Conservation (phyloP, 1,140 invertebrate species). For the Hyles euphorbiae region DNA sequence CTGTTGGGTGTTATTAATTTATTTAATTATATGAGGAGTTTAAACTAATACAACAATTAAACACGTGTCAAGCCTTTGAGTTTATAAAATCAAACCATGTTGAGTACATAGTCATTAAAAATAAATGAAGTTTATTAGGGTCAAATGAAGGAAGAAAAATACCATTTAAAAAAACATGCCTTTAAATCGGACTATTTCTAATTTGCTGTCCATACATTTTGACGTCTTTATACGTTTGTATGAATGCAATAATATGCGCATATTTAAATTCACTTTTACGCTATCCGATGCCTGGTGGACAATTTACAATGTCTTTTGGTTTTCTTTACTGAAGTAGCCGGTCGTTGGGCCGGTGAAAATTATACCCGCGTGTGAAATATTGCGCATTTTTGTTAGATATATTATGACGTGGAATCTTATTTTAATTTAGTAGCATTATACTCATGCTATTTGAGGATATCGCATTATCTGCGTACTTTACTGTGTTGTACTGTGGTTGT, state of each 20-base stretch:
- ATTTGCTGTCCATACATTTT: slow-evolving; percentile 35
- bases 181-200: not conserved
- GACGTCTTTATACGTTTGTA: slow-evolving; percentile 64
- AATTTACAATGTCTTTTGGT: slow-evolving; percentile 55
- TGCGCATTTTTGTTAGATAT: slow-evolving; percentile 42
- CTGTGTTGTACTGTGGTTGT: too few relatives aligned
- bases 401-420: slow-evolving; percentile 21
- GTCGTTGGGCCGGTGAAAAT: slow-evolving; percentile 38
- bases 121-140: too few relatives aligned
- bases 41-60: too few relatives aligned
- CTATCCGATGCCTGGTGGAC: slow-evolving; percentile 51
- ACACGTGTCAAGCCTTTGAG: too few relatives aligned
- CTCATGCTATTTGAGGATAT: slow-evolving; percentile 13
- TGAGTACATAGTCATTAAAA: too few relatives aligned
- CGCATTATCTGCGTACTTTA: not conserved
- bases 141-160: too few relatives aligned
- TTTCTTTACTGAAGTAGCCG: slow-evolving; percentile 62
- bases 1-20: too few relatives aligned
- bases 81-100: too few relatives aligned
- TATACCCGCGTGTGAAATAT: slow-evolving; percentile 51
- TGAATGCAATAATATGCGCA: slow-evolving; percentile 62
- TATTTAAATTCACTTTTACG: slow-evolving; percentile 53
- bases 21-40: too few relatives aligned
- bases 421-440: slow-evolving; percentile 2
- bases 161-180: too few relatives aligned